A percentile compares a stretch with the other conserved stretches of the same genome.
These are phyloP conservation scores for Leptinotarsa haldemani DNA, from an alignment of 2,888 invertebrate genomes.

Conservation along the genomic window DNA sequence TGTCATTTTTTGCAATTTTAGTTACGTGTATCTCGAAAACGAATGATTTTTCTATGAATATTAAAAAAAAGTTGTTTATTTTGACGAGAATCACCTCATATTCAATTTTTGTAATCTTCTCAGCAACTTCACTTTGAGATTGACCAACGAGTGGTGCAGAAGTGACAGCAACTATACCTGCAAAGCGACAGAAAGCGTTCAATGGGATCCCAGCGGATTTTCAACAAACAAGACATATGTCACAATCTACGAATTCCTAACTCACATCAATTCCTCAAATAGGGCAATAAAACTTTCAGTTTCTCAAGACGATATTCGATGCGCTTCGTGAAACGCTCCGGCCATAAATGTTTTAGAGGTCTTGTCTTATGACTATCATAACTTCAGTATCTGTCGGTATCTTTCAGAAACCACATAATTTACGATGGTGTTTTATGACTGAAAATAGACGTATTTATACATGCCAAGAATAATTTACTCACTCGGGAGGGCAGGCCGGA, in stretches of 20 bases:
- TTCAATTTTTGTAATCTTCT: no score
- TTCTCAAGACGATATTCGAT: conserved; percentile 18
- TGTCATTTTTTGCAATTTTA: no score
- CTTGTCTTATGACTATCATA: conserved; percentile 38
- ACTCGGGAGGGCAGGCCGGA: conserved; percentile 56
- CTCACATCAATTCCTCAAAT: conserved; percentile 18
- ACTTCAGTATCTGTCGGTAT: conserved; percentile 50
- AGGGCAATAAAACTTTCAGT: conserved; percentile 10
- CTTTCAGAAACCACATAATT: conserved; percentile 55
- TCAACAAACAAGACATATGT: conserved; percentile 4
- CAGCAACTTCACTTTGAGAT: no score
- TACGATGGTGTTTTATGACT: conserved; percentile 54
- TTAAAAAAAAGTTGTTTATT: no score
- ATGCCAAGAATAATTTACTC: conserved; percentile 55
- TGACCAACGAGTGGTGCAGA: no score
- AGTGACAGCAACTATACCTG: neutral
- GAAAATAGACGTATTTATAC: conserved; percentile 53
- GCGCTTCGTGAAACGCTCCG: conserved; percentile 29
- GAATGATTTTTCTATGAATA: no score
- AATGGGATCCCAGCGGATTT: neutral
- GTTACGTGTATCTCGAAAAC: no score
- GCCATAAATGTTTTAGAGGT: conserved; percentile 39
- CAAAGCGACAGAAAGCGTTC: neutral
- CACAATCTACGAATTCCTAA: neutral
- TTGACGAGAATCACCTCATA: no score